phyloP scores from a whole-genome alignment of 30 jellyfish, hydroid and myxozoan species.

The Aurelia sp. region DNA sequence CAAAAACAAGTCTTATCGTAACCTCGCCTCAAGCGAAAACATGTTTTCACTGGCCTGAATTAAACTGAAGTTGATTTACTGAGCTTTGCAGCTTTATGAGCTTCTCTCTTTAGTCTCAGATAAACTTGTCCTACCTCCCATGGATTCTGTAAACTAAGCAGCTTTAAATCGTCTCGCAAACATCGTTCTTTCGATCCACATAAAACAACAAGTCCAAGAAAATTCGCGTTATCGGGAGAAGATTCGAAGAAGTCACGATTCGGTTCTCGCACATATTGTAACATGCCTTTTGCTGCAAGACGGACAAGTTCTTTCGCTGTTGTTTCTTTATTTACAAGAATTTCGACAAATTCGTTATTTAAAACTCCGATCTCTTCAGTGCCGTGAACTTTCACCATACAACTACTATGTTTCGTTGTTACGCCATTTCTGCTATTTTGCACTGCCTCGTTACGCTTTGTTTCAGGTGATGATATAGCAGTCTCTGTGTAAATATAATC shows the following conservation, averaged over 20 bases:
- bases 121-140: conserved; percentile 86
- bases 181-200: conserved; percentile 93
- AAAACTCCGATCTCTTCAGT: conserved; percentile 90
- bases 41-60: not conserved
- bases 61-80: conserved; percentile 88
- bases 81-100: conserved; percentile 77
- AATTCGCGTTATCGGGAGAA: conserved; percentile 56
- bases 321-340: conserved; percentile 65
- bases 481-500: conserved; percentile 50
- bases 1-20: too few species aligned
- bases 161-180: conserved; percentile 80
- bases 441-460: not conserved
- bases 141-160: conserved; percentile 75
- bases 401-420: conserved; percentile 36
- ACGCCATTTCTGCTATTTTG: conserved; percentile 15
- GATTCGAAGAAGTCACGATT: conserved; percentile 50
- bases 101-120: conserved; percentile 90
- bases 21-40: conserved; percentile 1
- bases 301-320: conserved; percentile 73
- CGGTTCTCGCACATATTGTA: conserved; percentile 49
- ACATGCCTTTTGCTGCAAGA: conserved; percentile 70
- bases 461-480: conserved; percentile 11
- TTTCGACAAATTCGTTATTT: conserved; percentile 68
- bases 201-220: conserved; percentile 78
- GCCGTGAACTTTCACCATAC: conserved; percentile 74